Percentiles rank a stretch among this genome's conserved stretches.
Conservation (phyloP, 2,797 vertebrate species). For the Paratrypauchen microcephalus region DNA sequence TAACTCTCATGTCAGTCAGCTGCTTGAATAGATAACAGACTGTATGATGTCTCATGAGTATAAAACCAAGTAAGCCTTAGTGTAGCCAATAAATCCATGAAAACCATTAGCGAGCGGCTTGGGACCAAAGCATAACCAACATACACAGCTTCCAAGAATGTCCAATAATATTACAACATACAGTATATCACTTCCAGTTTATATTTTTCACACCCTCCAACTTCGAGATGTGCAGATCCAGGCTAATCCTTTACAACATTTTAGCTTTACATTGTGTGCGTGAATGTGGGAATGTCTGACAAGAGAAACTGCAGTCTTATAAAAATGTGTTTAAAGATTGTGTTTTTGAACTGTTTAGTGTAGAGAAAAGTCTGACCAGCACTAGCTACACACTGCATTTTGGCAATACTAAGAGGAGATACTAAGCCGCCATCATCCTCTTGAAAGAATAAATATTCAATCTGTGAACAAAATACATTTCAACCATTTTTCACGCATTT, state of each 20-base stretch:
- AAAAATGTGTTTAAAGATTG: too few species aligned
- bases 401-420: slow-evolving; percentile 3
- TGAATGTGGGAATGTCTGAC: too few species aligned
- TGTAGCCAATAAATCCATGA: slow-evolving; percentile 60
- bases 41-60: slow-evolving; percentile 49
- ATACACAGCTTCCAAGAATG: slow-evolving; percentile 16
- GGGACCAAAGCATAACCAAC: slow-evolving; percentile 39
- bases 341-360: too few species aligned
- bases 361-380: too few species aligned
- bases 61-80: slow-evolving; percentile 51
- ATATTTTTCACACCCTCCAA: slow-evolving; percentile 37
- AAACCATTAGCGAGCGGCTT: slow-evolving; percentile 57
- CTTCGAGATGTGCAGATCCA: slow-evolving; percentile 44
- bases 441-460: slow-evolving; percentile 16
- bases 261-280: slow-evolving; percentile 31
- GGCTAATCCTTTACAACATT: slow-evolving; percentile 44
- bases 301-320: too few species aligned
- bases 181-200: slow-evolving; percentile 14
- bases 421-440: slow-evolving; percentile 4
- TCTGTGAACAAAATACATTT: slow-evolving; percentile 13
- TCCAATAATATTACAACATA: slow-evolving; percentile 15
- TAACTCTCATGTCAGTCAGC: slow-evolving; percentile 34
- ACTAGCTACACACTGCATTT: slow-evolving; percentile 6
- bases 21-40: slow-evolving; percentile 58
- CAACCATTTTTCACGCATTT: slow-evolving; percentile 47